phyloP scores from a whole-genome alignment of 1,140 invertebrate genomes.

The Drosophila bocki region DNA sequence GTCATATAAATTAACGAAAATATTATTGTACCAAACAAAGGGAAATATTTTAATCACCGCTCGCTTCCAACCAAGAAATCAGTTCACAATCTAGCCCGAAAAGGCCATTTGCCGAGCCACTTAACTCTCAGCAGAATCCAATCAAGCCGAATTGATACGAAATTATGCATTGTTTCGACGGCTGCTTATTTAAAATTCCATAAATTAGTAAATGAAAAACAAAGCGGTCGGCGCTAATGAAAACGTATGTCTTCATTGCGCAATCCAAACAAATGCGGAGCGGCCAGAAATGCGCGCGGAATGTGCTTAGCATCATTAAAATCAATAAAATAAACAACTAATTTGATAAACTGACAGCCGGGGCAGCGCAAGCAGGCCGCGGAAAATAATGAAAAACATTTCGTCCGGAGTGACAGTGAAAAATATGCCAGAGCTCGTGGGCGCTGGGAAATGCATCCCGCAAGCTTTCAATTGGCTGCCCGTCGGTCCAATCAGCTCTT shows the following conservation, averaged over 20 bases:
- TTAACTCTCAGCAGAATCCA: slow-evolving; percentile 36
- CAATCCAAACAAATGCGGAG: slow-evolving; percentile 52
- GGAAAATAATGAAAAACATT: slow-evolving; percentile 32
- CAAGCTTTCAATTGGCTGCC: slow-evolving; percentile 50
- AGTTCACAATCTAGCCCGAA: slow-evolving; percentile 19
- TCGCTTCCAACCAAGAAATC: slow-evolving; percentile 1
- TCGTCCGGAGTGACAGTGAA: slow-evolving; percentile 45
- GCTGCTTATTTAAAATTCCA: slow-evolving; percentile 74
- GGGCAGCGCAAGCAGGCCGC: slow-evolving; percentile 11
- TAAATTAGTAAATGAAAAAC: slow-evolving; percentile 71
- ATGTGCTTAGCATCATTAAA: slow-evolving; percentile 81
- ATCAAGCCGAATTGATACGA: slow-evolving; percentile 39
- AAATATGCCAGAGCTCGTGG: slow-evolving; percentile 20
- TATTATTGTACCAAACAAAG: slow-evolving; percentile 2
- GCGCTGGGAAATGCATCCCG: slow-evolving; percentile 39
- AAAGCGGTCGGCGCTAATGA: slow-evolving; percentile 62
- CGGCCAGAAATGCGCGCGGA: slow-evolving; percentile 46
- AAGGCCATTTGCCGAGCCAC: slow-evolving; percentile 33
- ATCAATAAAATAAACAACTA: slow-evolving; percentile 81
- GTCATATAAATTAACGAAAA: background rate
- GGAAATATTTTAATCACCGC: background rate
- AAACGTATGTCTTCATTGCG: slow-evolving; percentile 76
- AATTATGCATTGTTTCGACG: slow-evolving; percentile 40
- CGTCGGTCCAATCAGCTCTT: slow-evolving; percentile 39
- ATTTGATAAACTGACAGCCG: slow-evolving; percentile 62